These are phyloP conservation scores for Mesocricetus auratus DNA, from an alignment of 2,113 vertebrate genomes.

Conservation along the genomic window DNA sequence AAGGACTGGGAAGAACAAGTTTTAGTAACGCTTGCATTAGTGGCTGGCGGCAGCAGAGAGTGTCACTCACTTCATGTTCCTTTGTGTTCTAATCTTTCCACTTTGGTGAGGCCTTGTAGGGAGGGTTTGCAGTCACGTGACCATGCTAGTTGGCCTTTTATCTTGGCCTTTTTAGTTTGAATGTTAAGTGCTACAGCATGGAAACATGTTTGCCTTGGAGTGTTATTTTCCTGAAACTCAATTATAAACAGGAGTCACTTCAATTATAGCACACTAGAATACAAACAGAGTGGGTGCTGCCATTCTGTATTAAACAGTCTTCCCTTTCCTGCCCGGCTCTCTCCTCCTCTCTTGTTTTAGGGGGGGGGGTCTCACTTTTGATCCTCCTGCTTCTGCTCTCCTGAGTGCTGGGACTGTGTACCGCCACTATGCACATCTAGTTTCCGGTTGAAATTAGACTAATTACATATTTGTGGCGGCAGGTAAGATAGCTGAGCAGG, in stretches of 20 bases:
- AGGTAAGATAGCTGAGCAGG: background rate
- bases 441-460: slow-evolving; percentile 79
- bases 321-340: background rate
- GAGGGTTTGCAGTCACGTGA: slow-evolving; percentile 72
- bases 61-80: slow-evolving; percentile 71
- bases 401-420: no score
- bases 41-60: slow-evolving; percentile 56
- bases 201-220: slow-evolving; percentile 78
- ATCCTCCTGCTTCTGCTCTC: background rate
- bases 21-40: slow-evolving; percentile 50
- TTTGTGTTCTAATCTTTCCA: slow-evolving; percentile 69
- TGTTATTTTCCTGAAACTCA: slow-evolving; percentile 75
- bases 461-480: slow-evolving; percentile 46
- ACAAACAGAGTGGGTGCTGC: slow-evolving; percentile 76
- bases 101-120: slow-evolving; percentile 70
- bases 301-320: slow-evolving; percentile 72
- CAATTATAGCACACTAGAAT: slow-evolving; percentile 74
- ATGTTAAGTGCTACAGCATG: slow-evolving; percentile 42
- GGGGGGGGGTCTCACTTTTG: background rate
- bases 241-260: slow-evolving; percentile 80
- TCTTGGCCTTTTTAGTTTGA: slow-evolving; percentile 66
- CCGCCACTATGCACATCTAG: background rate
- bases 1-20: slow-evolving; percentile 47
- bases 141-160: slow-evolving; percentile 69
- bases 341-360: background rate